These are phyloP conservation scores for Sphyrna mokarran DNA, from an alignment of 2,113 vertebrate species.

Conservation along the genomic window DNA sequence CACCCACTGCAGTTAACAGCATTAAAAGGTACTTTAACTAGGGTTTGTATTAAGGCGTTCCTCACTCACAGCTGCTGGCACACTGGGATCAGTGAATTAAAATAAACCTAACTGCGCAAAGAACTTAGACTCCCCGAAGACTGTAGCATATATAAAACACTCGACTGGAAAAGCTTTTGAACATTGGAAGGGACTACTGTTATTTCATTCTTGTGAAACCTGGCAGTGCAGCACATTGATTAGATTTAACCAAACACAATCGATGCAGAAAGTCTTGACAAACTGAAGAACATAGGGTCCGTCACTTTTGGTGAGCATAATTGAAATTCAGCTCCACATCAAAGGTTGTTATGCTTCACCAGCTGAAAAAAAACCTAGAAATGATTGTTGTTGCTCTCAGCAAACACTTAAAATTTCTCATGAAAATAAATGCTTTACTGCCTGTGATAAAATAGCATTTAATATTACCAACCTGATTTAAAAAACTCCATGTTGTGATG, in stretches of 20 bases:
- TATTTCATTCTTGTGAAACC: constrained; percentile 17
- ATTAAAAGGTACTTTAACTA: constrained; percentile 55
- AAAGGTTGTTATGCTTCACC: neutral
- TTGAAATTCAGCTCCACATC: neutral
- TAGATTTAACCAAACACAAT: neutral
- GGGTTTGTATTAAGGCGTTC: constrained; percentile 58
- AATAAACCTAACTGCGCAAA: constrained; percentile 51
- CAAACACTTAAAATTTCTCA: neutral
- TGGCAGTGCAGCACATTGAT: neutral
- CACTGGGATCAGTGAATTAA: constrained; percentile 55
- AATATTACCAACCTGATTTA: neutral
- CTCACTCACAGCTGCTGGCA: constrained; percentile 54
- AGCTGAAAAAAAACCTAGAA: neutral
- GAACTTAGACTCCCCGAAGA: constrained; percentile 48
- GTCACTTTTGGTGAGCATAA: neutral
- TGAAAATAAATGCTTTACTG: neutral
- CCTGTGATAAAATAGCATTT: neutral
- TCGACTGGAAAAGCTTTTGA: constrained; percentile 19
- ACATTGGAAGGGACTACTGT: constrained; percentile 11
- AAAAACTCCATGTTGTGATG: neutral
- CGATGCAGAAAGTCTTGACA: neutral
- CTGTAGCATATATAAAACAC: constrained; percentile 42
- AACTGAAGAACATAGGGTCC: neutral
- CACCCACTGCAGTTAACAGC: constrained; percentile 51
- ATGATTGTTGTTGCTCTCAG: neutral